Evolutionary conservation across 2,113 vertebrate species (phyloP).

Genomic region (Engystomops pustulosus): DNA sequence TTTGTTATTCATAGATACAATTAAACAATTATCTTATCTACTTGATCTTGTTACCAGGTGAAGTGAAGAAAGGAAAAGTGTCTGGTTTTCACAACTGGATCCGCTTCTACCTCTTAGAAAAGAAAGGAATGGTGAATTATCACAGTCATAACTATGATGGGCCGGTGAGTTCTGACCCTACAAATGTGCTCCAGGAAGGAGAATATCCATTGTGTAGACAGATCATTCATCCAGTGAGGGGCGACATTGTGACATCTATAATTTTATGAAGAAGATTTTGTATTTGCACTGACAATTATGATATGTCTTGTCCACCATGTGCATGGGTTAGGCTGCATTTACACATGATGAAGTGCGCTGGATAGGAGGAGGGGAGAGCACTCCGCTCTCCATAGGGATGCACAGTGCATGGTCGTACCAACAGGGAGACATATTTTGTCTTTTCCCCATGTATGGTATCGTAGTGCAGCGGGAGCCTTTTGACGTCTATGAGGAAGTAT

Average conservation of each 20-base stretch:
- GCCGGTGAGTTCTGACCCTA: slow-evolving; percentile 74
- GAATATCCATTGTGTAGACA: not conserved
- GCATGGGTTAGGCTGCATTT: not conserved
- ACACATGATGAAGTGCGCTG: not conserved
- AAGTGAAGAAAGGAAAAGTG: slow-evolving; percentile 89
- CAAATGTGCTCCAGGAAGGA: not conserved
- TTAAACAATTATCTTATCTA: not conserved
- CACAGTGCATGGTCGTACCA: too few relatives aligned
- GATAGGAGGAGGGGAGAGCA: too few relatives aligned
- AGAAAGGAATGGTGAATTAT: slow-evolving; percentile 82
- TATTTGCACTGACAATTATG: not conserved
- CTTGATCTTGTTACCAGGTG: slow-evolving; percentile 69
- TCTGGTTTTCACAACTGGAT: slow-evolving; percentile 98
- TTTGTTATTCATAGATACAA: not conserved
- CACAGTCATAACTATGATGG: slow-evolving; percentile 90
- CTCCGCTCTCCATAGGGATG: too few relatives aligned
- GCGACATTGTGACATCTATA: not conserved
- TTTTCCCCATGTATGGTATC: too few relatives aligned
- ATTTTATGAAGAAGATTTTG: not conserved
- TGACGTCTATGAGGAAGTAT: too few relatives aligned
- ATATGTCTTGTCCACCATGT: not conserved
- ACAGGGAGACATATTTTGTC: too few relatives aligned
- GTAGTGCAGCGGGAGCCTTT: too few relatives aligned
- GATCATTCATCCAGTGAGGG: not conserved
- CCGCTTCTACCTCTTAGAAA: slow-evolving; percentile 90